Conservation (phyloP, 2,113 vertebrate genomes). For the Elaphurus davidianus region DNA sequence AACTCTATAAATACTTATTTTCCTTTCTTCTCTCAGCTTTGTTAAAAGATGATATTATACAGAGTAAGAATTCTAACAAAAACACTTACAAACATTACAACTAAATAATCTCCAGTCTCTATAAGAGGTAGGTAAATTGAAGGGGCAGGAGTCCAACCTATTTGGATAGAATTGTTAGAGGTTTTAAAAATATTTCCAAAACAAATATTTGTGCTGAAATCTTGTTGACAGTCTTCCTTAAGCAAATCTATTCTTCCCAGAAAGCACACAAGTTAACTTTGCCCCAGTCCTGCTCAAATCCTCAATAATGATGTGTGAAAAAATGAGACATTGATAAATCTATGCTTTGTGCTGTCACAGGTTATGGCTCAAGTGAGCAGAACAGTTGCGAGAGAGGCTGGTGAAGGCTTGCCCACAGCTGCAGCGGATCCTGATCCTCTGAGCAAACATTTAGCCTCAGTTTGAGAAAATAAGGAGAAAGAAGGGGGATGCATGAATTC, state of each 20-base stretch:
- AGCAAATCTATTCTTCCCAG: neutral
- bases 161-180: neutral
- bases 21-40: neutral
- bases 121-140: neutral
- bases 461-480: constrained; percentile 23
- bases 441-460: neutral
- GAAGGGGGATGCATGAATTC: neutral
- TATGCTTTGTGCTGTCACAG: neutral
- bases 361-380: neutral
- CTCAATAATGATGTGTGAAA: neutral
- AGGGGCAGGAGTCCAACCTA: neutral
- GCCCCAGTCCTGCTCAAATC: neutral
- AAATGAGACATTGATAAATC: neutral
- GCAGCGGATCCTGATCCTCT: neutral
- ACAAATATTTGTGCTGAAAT: constrained; percentile 2
- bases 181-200: neutral
- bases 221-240: neutral
- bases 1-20: neutral
- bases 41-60: neutral
- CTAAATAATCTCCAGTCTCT: neutral
- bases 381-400: neutral
- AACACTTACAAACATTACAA: neutral
- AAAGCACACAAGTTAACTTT: neutral
- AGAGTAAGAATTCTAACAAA: neutral
- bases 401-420: neutral